Evolutionary conservation across 2,113 vertebrate genomes (phyloP).

Genomic region (Syngnathus floridae): DNA sequence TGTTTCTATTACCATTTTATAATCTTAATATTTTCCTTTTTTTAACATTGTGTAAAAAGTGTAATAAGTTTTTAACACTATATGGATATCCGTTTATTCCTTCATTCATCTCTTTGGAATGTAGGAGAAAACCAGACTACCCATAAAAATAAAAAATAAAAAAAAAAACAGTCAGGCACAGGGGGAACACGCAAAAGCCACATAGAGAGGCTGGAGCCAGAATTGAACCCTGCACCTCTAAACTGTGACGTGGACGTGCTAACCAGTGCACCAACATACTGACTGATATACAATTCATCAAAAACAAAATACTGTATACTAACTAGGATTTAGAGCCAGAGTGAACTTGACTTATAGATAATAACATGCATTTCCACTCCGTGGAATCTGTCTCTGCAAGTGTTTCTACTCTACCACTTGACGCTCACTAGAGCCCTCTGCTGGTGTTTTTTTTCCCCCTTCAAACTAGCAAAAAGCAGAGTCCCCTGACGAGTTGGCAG

Average conservation of each 20-base stretch:
- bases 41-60: background rate
- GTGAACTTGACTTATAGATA: background rate
- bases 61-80: background rate
- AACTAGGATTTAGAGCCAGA: background rate
- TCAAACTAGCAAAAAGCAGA: slow-evolving; percentile 78
- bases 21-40: background rate
- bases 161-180: too few species aligned
- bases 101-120: too few species aligned
- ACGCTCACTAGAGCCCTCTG: slow-evolving; percentile 17
- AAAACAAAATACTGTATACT: background rate
- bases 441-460: slow-evolving; percentile 21
- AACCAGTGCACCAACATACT: too few species aligned
- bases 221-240: too few species aligned
- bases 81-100: background rate
- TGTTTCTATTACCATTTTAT: background rate
- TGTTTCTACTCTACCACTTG: background rate
- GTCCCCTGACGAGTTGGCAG: slow-evolving; percentile 93
- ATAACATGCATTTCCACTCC: background rate
- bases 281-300: background rate
- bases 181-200: too few species aligned
- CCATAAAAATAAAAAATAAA: too few species aligned
- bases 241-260: too few species aligned
- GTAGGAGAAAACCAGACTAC: too few species aligned
- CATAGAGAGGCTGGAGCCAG: too few species aligned
- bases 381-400: background rate